Percentiles rank a stretch among this genome's conserved stretches.
These are phyloP conservation scores for Branchinecta sandiegonensis DNA, from an alignment of 2,888 invertebrate genomes.

Conservation along the genomic window DNA sequence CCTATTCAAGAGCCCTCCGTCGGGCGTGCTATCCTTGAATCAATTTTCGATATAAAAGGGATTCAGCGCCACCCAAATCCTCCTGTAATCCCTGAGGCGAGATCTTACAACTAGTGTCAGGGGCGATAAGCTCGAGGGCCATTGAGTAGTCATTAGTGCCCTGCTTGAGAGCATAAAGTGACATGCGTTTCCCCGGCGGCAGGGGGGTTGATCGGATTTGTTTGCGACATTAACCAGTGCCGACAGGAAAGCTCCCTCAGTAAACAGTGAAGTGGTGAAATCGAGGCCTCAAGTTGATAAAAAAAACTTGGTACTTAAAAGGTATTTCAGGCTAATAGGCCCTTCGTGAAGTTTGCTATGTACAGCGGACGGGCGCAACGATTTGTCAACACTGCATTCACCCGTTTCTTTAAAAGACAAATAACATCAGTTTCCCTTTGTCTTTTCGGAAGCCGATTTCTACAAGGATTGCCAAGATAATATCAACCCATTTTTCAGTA, in stretches of 20 bases:
- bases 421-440: no score
- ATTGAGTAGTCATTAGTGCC: slow-evolving; percentile 15
- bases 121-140: slow-evolving; percentile 7
- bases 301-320: no score
- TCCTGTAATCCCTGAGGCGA: background rate
- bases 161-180: slow-evolving; percentile 11
- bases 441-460: no score
- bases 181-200: slow-evolving; percentile 11
- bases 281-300: no score
- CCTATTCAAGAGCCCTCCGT: background rate
- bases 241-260: background rate
- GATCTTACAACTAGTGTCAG: slow-evolving; percentile 12
- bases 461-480: no score
- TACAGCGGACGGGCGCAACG: no score
- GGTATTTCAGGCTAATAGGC: no score
- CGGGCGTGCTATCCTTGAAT: slow-evolving; percentile 11
- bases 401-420: no score
- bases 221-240: slow-evolving; percentile 5
- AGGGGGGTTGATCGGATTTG: slow-evolving; percentile 11
- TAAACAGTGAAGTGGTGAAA: no score
- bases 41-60: slow-evolving; percentile 15
- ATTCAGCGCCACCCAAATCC: slow-evolving; percentile 9
- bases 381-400: no score
- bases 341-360: no score
- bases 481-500: no score